Evolutionary conservation across 2,888 invertebrate species (phyloP).

Genomic region (Dione vanillae): DNA sequence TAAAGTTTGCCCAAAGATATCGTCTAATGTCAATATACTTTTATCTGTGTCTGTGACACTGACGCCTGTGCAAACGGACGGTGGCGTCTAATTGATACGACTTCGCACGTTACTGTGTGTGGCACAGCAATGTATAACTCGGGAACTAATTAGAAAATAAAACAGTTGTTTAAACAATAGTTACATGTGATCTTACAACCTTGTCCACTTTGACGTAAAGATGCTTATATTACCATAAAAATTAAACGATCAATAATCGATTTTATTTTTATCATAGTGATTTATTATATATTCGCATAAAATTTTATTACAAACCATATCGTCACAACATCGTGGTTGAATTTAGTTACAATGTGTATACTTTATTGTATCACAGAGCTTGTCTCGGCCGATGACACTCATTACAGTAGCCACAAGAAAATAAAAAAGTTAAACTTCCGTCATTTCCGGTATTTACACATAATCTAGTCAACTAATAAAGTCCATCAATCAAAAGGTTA

Average conservation of each 20-base stretch:
- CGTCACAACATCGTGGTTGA: not conserved
- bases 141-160: conserved; percentile 43
- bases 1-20: conserved; percentile 29
- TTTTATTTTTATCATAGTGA: conserved; percentile 18
- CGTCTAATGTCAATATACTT: conserved; percentile 73
- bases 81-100: conserved; percentile 77
- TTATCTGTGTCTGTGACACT: conserved; percentile 76
- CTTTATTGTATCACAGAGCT: conserved; percentile 8
- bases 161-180: conserved; percentile 38
- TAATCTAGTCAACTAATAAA: conserved; percentile 39
- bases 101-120: conserved; percentile 50
- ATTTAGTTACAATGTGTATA: conserved; percentile 16
- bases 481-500: conserved; percentile 63
- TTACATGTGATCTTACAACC: conserved; percentile 30
- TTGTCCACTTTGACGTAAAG: conserved; percentile 2
- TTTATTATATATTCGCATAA: conserved; percentile 22
- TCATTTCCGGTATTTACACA: conserved; percentile 37
- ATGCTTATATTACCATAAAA: not conserved
- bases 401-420: conserved; percentile 6
- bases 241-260: conserved; percentile 18
- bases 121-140: conserved; percentile 50
- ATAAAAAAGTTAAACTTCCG: conserved; percentile 33
- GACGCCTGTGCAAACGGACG: conserved; percentile 70
- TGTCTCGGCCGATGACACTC: not conserved
- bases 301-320: conserved; percentile 14